Percentiles rank a stretch among this genome's conserved stretches.
Evolutionary conservation across 2,113 vertebrate genomes (phyloP).

Genomic region (Himantopus leucocephalus): DNA sequence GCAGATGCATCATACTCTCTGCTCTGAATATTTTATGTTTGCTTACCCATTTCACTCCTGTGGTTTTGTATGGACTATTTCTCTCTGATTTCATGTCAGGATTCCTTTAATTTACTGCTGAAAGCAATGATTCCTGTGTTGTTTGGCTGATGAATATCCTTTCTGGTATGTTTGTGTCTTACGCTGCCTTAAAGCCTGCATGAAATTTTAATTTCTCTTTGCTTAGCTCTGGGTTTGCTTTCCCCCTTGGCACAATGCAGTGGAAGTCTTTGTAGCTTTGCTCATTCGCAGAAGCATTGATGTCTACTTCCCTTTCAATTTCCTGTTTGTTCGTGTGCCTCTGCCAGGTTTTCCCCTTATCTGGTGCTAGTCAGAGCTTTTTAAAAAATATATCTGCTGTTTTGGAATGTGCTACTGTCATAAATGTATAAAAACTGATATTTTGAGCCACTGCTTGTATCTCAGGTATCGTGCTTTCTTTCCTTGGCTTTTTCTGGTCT

Average conservation of each 20-base stretch:
- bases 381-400: background rate
- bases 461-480: background rate
- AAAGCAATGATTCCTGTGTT: background rate
- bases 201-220: conserved; percentile 49
- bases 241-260: background rate
- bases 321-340: background rate
- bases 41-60: background rate
- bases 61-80: background rate
- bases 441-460: background rate
- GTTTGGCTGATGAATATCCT: background rate
- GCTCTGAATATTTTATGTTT: conserved; percentile 2
- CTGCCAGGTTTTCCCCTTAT: background rate
- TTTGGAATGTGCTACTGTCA: background rate
- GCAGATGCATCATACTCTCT: background rate
- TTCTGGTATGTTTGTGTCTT: background rate
- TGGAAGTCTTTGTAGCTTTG: conserved; percentile 6
- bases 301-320: background rate
- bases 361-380: background rate
- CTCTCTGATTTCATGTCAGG: background rate
- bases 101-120: conserved; percentile 13
- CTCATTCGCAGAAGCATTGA: background rate
- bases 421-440: background rate
- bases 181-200: background rate
- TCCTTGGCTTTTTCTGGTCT: background rate
- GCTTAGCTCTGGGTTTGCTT: background rate